Conservation (phyloP, 1,140 invertebrate species). For the Proctacanthus coquilletti region DNA sequence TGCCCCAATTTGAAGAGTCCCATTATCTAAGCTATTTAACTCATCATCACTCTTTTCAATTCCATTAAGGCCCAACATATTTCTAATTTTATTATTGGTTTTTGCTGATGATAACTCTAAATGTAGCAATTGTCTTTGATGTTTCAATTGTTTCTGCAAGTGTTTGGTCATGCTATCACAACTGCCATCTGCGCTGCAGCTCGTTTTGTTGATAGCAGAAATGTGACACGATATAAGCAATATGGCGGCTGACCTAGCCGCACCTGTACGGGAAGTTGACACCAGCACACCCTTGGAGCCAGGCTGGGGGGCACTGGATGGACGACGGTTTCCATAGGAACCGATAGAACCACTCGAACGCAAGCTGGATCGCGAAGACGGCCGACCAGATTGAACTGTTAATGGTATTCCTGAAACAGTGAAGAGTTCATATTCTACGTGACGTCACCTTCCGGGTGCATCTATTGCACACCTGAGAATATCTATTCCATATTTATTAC, state of each 20-base stretch:
- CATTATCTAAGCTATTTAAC: constrained; percentile 27
- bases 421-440: background rate
- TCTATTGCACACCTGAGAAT: constrained; percentile 1
- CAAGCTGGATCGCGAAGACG: constrained; percentile 51
- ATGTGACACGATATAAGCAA: constrained; percentile 78
- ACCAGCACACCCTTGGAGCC: constrained; percentile 41
- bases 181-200: constrained; percentile 22
- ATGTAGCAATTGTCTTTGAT: constrained; percentile 28
- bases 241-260: constrained; percentile 74
- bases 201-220: constrained; percentile 33
- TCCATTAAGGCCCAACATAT: constrained; percentile 29
- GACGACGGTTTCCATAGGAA: constrained; percentile 39
- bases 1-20: constrained; percentile 26
- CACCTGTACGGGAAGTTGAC: constrained; percentile 67
- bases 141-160: constrained; percentile 29
- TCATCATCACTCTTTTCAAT: constrained; percentile 25
- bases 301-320: constrained; percentile 37
- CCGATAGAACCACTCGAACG: constrained; percentile 44
- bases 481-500: constrained; percentile 29
- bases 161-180: constrained; percentile 30
- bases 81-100: constrained; percentile 27
- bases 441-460: no score
- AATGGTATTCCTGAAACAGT: constrained; percentile 37
- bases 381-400: constrained; percentile 42
- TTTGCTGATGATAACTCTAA: constrained; percentile 27